Conservation (phyloP, 2,113 vertebrate species). For the Campylomormyrus numenius region DNA sequence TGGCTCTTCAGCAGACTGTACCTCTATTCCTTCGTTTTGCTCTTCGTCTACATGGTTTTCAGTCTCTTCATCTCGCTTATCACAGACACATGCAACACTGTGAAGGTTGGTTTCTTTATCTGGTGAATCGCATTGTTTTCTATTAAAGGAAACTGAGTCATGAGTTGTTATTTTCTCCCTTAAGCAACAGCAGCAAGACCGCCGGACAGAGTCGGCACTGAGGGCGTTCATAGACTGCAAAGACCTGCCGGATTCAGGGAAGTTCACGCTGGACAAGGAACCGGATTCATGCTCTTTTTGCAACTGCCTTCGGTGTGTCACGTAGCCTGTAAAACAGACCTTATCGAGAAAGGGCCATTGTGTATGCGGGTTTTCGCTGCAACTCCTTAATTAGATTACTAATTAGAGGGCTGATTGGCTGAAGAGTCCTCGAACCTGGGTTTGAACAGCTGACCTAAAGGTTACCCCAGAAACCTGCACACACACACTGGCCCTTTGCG, state of each 20-base stretch:
- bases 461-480: neutral
- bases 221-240: conserved; percentile 76
- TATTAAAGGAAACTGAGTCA: neutral
- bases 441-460: neutral
- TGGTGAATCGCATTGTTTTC: neutral
- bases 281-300: conserved; percentile 54
- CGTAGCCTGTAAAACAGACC: neutral
- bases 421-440: neutral
- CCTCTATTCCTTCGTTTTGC: conserved; percentile 86
- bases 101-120: conserved; percentile 70
- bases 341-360: neutral
- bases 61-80: conserved; percentile 93
- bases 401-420: neutral
- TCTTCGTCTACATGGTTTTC: conserved; percentile 93
- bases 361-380: neutral
- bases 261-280: conserved; percentile 65
- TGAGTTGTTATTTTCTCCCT: conserved; percentile 19
- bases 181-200: conserved; percentile 77
- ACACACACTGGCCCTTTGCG: neutral
- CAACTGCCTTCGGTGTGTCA: conserved; percentile 58
- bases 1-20: conserved; percentile 91
- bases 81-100: conserved; percentile 87
- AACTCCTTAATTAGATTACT: neutral
- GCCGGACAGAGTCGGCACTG: conserved; percentile 71
- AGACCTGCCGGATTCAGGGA: conserved; percentile 73